Percentiles rank a stretch among this genome's conserved stretches.
Evolutionary conservation across 2,888 invertebrate species (phyloP).

Genomic region (Noctua janthina): DNA sequence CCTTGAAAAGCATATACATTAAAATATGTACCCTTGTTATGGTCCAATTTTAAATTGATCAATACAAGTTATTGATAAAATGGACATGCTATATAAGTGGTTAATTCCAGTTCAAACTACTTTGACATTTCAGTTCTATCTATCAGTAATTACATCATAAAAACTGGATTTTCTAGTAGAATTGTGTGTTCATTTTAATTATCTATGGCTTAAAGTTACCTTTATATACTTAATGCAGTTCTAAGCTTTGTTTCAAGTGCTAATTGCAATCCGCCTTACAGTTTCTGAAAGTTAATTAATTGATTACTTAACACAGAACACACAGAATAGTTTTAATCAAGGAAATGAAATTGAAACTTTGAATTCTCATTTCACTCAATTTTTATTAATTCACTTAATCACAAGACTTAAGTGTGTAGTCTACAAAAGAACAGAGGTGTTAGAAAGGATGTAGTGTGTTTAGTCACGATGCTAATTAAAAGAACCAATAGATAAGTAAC

Average conservation of each 20-base stretch:
- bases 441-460: background rate
- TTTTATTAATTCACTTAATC: background rate
- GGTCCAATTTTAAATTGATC: constrained; percentile 32
- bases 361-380: background rate
- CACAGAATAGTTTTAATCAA: background rate
- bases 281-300: background rate
- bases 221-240: constrained; percentile 13
- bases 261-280: background rate
- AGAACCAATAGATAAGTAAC: constrained; percentile 37
- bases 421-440: background rate
- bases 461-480: constrained; percentile 14
- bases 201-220: constrained; percentile 7
- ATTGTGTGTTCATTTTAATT: constrained; percentile 19
- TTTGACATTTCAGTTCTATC: constrained; percentile 23
- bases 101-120: constrained; percentile 20
- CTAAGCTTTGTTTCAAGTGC: background rate
- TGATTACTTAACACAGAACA: background rate
- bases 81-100: background rate
- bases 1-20: background rate
- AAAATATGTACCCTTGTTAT: constrained; percentile 12
- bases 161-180: constrained; percentile 39
- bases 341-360: background rate
- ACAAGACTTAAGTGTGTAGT: background rate
- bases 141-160: constrained; percentile 31
- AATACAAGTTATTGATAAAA: constrained; percentile 24